Base-by-base conservation (phyloP, 2,797 vertebrate genomes). In the Ctenochaetus hawaiiensis region DNA sequence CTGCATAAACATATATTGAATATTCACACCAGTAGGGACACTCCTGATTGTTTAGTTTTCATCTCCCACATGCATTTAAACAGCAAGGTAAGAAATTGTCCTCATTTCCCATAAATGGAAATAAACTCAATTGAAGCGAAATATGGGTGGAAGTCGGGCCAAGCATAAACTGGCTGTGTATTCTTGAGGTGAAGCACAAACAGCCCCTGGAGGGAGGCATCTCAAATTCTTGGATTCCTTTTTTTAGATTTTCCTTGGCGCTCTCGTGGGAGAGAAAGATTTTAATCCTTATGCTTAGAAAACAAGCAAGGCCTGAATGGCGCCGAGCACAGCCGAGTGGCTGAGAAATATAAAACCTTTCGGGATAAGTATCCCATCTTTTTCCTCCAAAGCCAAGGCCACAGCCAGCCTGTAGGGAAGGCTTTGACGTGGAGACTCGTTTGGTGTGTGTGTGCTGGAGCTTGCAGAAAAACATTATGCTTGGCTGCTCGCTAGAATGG, bases 321-420 rank as follows among this genome's bases (percentile, higher is more conserved):
- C 54, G 56, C 88, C 54, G 23, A 82, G 66, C 44, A 37, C 59
- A 85, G 68, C 26, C 8, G 10, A 88, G 70, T 67, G 74, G 54
- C 67, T 68, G 60, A 58, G 83, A 87, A 91, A 92, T 80, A 56
- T 78, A 81, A 91, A 87, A 81, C 82, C 72, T 52, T 67, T 60
- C 16, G 66, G 72, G 67, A 83, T 68, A 77, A 74, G 43, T 61
- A 60, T 63, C 48, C 60, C 22, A 10, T 81, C 41, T 34, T 76
- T 81, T 78, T 66, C 48, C 66, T 62, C 65, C 39, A 68, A 68
- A 86, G 70, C 72, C 59, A 59, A 75, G 60, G 68, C 74, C 76
- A 20, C 78, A 81, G 52, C 67, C 67, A 63, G 37, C 23, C 58
- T 63, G 64, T 54, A 44, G 78, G 9, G 66, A 78, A 59, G 52